These are phyloP conservation scores for Pogonomyrmex barbatus DNA, from an alignment of 1,140 invertebrate genomes.

Conservation along the genomic window DNA sequence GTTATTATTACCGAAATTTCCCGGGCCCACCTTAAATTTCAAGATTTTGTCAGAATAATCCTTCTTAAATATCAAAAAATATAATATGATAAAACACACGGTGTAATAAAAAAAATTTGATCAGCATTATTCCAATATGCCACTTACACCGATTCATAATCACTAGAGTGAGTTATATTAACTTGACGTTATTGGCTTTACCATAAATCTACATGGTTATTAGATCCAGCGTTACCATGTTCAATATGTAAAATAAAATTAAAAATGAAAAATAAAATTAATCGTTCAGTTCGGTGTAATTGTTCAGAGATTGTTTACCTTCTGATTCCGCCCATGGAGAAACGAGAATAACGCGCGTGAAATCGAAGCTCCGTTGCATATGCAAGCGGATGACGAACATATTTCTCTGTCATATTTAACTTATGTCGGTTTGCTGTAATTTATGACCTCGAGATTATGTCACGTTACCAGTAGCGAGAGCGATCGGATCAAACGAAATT, in stretches of 20 bases:
- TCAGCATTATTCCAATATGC: neutral
- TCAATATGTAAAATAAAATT: neutral
- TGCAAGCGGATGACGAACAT: neutral
- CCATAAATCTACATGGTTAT: too few species aligned
- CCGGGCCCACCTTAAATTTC: neutral
- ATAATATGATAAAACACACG: neutral
- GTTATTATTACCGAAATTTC: neutral
- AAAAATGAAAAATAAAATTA: neutral
- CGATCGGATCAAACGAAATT: constrained; percentile 4
- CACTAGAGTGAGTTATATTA: neutral
- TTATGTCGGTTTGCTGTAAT: neutral
- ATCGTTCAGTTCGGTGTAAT: neutral
- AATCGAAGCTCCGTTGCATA: constrained; percentile 26
- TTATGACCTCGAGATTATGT: constrained; percentile 28
- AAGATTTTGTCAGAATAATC: neutral
- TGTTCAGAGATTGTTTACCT: neutral
- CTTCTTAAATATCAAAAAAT: neutral
- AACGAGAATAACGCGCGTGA: neutral
- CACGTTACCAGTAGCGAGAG: neutral
- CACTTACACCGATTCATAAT: neutral
- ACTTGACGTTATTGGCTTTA: neutral
- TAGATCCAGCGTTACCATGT: neutral
- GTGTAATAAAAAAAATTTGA: neutral
- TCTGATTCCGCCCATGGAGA: neutral
- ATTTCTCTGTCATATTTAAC: constrained; percentile 32